phyloP scores from a whole-genome alignment of 2,113 vertebrate species.

The Gavia stellata region DNA sequence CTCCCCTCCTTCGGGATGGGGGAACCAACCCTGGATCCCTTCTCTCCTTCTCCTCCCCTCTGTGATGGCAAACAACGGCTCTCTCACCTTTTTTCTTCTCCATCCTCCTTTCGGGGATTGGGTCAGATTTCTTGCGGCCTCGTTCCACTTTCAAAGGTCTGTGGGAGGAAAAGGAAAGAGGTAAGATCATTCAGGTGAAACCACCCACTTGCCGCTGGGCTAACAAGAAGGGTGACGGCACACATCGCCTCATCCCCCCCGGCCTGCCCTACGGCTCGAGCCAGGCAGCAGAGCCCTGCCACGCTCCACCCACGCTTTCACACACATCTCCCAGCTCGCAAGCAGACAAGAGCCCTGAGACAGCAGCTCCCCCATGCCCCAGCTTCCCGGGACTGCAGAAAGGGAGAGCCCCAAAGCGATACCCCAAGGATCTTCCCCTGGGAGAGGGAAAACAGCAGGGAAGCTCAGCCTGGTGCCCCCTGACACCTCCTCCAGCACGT shows the following conservation, averaged over 20 bases:
- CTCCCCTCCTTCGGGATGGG: not conserved
- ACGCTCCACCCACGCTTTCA: not conserved
- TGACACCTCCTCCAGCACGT: not conserved
- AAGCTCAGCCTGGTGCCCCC: not conserved
- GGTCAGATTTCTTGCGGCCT: conserved; percentile 81
- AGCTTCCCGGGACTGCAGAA: not conserved
- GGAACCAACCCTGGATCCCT: not conserved
- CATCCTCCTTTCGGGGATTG: conserved; percentile 74
- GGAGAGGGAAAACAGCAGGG: accelerated
- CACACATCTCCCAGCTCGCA: not conserved
- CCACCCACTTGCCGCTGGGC: not conserved
- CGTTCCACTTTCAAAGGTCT: conserved; percentile 84
- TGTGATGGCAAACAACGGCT: accelerated
- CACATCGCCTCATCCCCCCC: accelerated
- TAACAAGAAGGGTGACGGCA: not conserved
- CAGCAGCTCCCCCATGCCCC: not conserved
- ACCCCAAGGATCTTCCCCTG: not conserved
- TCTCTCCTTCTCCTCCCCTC: not conserved
- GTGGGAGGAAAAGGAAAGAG: not conserved
- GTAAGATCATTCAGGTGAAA: not conserved
- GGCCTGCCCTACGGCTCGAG: accelerated
- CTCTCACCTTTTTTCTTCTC: conserved; percentile 91
- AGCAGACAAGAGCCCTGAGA: not conserved
- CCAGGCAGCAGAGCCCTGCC: not conserved
- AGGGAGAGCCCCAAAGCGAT: not conserved